Evolutionary conservation across 2,888 invertebrate genomes (phyloP).

Genomic region (Thymelicus sylvestris): DNA sequence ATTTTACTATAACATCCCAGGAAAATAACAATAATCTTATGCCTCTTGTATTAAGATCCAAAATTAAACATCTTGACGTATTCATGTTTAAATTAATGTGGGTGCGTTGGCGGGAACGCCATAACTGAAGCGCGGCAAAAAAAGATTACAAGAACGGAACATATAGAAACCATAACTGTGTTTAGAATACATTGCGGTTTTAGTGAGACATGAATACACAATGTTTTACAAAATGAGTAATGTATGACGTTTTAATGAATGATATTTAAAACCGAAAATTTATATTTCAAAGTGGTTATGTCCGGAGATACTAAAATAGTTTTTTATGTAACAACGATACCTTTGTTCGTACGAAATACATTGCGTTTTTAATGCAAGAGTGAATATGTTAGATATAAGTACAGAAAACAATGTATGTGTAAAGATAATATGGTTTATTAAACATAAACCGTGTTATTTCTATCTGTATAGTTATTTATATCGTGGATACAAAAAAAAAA

Average conservation of each 20-base stretch:
- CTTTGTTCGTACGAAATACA: neutral
- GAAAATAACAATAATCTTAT: conserved; percentile 19
- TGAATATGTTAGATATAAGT: neutral
- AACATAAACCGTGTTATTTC: neutral
- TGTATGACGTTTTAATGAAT: conserved; percentile 35
- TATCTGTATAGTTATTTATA: neutral
- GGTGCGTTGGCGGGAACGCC: conserved; percentile 28
- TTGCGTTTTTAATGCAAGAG: neutral
- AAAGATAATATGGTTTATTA: neutral
- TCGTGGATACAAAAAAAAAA: neutral
- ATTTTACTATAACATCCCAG: neutral
- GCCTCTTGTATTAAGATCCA: conserved; percentile 14
- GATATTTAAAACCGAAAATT: neutral
- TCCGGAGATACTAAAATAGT: neutral
- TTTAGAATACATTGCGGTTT: conserved; percentile 7
- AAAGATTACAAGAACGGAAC: conserved; percentile 13
- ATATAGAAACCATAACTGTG: conserved; percentile 30
- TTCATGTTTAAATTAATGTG: conserved; percentile 1
- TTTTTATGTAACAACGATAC: neutral
- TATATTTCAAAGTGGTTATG: neutral
- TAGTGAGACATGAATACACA: neutral
- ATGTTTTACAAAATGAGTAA: conserved; percentile 25
- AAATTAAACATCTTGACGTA: conserved; percentile 15
- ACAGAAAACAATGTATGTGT: neutral
- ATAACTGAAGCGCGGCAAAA: conserved; percentile 21